Conservation (phyloP, 2,797 vertebrate species). For the Nasua narica region DNA sequence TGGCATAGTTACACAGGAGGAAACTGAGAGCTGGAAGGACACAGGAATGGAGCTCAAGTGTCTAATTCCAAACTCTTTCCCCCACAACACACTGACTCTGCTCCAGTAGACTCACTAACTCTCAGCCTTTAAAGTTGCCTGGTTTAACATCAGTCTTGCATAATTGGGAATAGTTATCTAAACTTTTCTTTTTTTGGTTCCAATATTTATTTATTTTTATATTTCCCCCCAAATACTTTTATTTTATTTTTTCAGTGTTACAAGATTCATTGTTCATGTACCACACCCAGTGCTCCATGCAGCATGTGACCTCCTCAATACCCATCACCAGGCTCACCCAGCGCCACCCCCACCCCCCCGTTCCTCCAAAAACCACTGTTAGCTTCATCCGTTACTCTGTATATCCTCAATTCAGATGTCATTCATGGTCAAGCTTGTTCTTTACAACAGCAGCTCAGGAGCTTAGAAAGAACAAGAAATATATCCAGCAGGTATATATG, state of each 20-base stretch:
- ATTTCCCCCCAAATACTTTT: too few species aligned
- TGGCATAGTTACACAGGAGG: neutral
- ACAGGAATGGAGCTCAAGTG: neutral
- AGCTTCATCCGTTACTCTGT: neutral
- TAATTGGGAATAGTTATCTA: conserved; percentile 56
- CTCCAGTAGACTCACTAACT: neutral
- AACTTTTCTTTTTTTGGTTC: too few species aligned
- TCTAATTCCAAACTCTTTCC: neutral
- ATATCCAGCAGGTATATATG: neutral
- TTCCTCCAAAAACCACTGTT: conserved; percentile 29
- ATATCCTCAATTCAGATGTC: conserved; percentile 45
- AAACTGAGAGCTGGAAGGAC: neutral
- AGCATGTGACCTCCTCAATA: too few species aligned
- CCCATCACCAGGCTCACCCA: too few species aligned
- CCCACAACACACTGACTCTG: neutral
- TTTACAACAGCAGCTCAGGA: conserved; percentile 42
- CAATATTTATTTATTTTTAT: too few species aligned
- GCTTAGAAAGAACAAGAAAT: conserved; percentile 65
- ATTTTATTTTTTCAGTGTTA: too few species aligned
- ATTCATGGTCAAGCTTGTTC: conserved; percentile 55
- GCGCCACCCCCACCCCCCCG: too few species aligned
- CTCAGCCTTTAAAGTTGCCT: neutral
- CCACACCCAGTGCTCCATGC: too few species aligned
- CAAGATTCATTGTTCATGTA: too few species aligned
- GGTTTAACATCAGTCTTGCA: neutral